Conservation (phyloP, 1,140 invertebrate species). For the Lasioglossum baleicum region DNA sequence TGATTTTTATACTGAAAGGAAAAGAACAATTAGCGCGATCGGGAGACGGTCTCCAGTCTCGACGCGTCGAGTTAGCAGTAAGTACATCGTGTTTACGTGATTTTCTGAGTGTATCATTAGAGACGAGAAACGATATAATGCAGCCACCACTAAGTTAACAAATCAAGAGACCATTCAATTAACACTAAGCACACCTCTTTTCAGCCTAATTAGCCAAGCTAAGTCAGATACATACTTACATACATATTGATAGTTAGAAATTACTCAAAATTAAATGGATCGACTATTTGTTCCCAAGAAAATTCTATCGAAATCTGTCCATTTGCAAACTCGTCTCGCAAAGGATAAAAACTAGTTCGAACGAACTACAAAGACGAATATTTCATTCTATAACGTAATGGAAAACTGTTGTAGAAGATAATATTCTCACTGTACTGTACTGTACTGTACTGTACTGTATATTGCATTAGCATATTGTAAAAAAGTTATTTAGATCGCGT, state of each 20-base stretch:
- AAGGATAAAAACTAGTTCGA: neutral
- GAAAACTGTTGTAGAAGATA: neutral
- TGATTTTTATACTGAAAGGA: conserved; percentile 33
- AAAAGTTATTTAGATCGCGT: conserved; percentile 16
- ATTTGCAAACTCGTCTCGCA: neutral
- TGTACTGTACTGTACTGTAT: conserved; percentile 24
- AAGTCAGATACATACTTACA: conserved; percentile 52
- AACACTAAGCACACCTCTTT: conserved; percentile 2
- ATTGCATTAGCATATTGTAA: conserved; percentile 23
- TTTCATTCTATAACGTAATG: neutral
- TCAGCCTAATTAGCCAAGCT: conserved; percentile 39
- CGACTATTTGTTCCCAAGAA: neutral
- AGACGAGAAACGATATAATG: neutral
- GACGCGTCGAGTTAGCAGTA: conserved; percentile 7
- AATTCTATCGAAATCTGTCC: neutral
- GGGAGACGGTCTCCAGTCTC: neutral
- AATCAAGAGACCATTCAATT: neutral
- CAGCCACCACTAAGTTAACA: conserved; percentile 8
- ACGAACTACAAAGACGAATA: neutral
- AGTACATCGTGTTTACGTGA: conserved; percentile 11
- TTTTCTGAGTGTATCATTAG: neutral
- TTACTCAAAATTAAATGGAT: conserved; percentile 4
- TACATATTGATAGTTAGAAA: conserved; percentile 27
- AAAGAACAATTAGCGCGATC: neutral
- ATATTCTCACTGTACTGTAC: conserved; percentile 14